phyloP scores from a whole-genome alignment of 2,797 vertebrate genomes.

The Myotis myotis region DNA sequence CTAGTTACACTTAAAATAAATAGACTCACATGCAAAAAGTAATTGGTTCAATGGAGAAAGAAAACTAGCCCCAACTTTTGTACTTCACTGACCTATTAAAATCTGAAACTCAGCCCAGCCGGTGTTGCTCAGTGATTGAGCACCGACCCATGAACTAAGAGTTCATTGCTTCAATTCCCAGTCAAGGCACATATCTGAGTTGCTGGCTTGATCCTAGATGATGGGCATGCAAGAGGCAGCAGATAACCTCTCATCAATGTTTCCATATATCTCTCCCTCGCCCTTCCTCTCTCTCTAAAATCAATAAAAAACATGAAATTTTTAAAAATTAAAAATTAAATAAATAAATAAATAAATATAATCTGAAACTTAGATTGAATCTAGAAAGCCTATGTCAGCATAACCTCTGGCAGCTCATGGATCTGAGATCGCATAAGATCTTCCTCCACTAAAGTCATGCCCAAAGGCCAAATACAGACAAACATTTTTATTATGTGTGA shows the following conservation, averaged over 20 bases:
- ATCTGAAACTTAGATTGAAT: constrained; percentile 1
- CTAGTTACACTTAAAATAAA: constrained; percentile 5
- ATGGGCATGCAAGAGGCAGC: too few relatives aligned
- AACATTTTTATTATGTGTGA: constrained; percentile 43
- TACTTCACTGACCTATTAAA: neutral
- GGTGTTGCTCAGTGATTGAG: too few relatives aligned
- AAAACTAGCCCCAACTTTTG: neutral
- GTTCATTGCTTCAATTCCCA: too few relatives aligned
- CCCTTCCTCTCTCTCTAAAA: too few relatives aligned
- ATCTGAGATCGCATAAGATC: neutral
- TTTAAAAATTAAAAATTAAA: too few relatives aligned
- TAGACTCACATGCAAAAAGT: neutral
- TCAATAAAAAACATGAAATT: too few relatives aligned
- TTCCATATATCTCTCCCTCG: too few relatives aligned
- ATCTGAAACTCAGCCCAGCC: neutral
- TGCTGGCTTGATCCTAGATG: too few relatives aligned
- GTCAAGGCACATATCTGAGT: too few relatives aligned
- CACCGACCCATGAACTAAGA: too few relatives aligned
- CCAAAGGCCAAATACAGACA: constrained; percentile 47
- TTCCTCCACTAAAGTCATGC: neutral
- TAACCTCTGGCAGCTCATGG: neutral
- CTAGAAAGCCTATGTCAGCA: neutral
- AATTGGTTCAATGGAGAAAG: neutral
- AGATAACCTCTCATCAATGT: too few relatives aligned
- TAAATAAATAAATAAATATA: too few relatives aligned